A percentile compares a stretch with the other conserved stretches of the same genome.
phyloP scores from a whole-genome alignment of 2,888 invertebrate species.

The Stegophylla sp. region DNA sequence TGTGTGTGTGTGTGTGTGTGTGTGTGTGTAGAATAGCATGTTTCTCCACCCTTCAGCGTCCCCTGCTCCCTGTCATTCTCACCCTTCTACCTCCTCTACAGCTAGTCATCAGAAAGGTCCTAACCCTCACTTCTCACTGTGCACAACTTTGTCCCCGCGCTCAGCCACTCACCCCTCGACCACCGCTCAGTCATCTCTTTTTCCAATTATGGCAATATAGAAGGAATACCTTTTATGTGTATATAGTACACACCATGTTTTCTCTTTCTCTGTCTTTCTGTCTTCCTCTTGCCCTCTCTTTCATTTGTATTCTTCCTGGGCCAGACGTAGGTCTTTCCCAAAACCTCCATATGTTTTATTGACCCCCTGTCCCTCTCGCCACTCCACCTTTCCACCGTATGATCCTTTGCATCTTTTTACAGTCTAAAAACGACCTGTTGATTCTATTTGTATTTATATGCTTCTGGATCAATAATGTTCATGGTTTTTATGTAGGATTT shows the following conservation, averaged over 20 bases:
- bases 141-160: slow-evolving; percentile 54
- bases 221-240: slow-evolving; percentile 57
- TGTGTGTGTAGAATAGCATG: slow-evolving; percentile 42
- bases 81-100: slow-evolving; percentile 11
- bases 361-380: slow-evolving; percentile 45
- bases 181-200: slow-evolving; percentile 50
- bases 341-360: slow-evolving; percentile 57
- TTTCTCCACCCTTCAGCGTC: slow-evolving; percentile 37
- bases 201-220: slow-evolving; percentile 59
- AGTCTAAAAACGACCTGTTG: slow-evolving; percentile 53
- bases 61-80: slow-evolving; percentile 53
- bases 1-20: too few relatives aligned
- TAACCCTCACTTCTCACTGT: slow-evolving; percentile 57
- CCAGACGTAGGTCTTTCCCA: slow-evolving; percentile 54
- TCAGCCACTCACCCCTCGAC: slow-evolving; percentile 4
- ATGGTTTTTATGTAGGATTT: slow-evolving; percentile 74
- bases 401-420: slow-evolving; percentile 53
- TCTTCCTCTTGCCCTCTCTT: slow-evolving; percentile 56
- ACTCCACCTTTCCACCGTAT: slow-evolving; percentile 3
- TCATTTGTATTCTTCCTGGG: slow-evolving; percentile 38
- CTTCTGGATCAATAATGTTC: slow-evolving; percentile 38
- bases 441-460: slow-evolving; percentile 54
- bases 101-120: slow-evolving; percentile 45
- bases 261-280: slow-evolving; percentile 42
- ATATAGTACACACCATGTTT: slow-evolving; percentile 46